A percentile compares a stretch with the other conserved stretches of the same genome.
Evolutionary conservation across 2,797 vertebrate genomes (phyloP).

Genomic region (Scolopax rusticola): DNA sequence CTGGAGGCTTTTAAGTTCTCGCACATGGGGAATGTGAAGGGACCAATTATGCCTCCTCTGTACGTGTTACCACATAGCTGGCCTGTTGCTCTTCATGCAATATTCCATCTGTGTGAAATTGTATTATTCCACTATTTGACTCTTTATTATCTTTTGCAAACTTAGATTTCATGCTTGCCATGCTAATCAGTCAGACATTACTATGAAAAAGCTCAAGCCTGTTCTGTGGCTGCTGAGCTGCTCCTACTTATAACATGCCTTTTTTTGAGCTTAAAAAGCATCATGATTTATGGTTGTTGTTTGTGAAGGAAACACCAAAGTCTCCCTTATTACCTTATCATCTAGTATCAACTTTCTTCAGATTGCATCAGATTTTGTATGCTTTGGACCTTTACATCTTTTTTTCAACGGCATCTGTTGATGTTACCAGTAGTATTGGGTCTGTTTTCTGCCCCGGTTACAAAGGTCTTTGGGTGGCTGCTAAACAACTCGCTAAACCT

Average conservation of each 20-base stretch:
- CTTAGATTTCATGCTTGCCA: not conserved
- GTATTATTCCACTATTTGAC: not conserved
- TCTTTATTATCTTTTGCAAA: constrained; percentile 12
- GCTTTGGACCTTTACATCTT: not conserved
- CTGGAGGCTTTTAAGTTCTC: not conserved
- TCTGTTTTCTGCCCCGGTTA: not conserved
- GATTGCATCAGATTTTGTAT: not conserved
- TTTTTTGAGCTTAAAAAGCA: not conserved
- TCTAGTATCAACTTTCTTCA: not conserved
- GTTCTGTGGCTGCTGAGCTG: not conserved
- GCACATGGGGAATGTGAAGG: not conserved
- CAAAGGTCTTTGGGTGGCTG: not conserved
- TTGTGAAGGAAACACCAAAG: not conserved
- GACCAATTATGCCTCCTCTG: not conserved
- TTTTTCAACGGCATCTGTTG: not conserved
- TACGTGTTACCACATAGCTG: not conserved
- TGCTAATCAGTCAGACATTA: not conserved
- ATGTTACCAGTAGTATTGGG: not conserved
- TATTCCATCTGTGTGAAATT: not conserved
- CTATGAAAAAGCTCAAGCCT: not conserved
- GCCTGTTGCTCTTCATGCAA: not conserved
- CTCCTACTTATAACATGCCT: not conserved
- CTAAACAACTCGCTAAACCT: not conserved
- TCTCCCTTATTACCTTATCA: not conserved
- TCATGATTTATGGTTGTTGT: not conserved